A percentile compares a stretch with the other conserved stretches of the same genome.
Evolutionary conservation across 92 coral and sea anemone species (phyloP).

Genomic region (Isaurus tuberculatus): DNA sequence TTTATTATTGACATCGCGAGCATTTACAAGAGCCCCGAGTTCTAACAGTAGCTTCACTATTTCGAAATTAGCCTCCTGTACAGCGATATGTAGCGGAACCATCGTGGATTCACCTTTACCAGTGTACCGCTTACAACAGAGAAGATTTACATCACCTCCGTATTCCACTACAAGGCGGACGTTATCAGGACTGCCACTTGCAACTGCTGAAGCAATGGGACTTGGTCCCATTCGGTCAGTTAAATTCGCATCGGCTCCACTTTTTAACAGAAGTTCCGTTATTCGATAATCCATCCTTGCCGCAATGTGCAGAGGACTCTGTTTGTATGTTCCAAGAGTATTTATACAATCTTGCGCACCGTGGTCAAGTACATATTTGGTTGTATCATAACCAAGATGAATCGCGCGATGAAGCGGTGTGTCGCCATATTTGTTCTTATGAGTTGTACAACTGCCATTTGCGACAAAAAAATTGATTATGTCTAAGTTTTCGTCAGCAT

Average conservation of each 20-base stretch:
- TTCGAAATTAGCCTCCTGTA: conserved; percentile 1
- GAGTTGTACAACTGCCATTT: conserved; percentile 28
- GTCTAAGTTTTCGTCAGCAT: conserved; percentile 43
- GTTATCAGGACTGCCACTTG: neutral
- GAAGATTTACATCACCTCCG: conserved; percentile 41
- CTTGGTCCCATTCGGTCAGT: conserved; percentile 48
- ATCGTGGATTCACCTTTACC: conserved; percentile 38
- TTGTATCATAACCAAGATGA: conserved; percentile 27
- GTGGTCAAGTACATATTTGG: conserved; percentile 27
- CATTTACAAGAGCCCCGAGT: conserved; percentile 35
- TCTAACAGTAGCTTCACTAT: conserved; percentile 14
- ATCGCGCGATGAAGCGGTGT: conserved; percentile 40
- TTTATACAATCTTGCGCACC: conserved; percentile 21
- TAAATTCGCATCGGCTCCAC: conserved; percentile 43
- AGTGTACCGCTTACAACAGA: conserved; percentile 6
- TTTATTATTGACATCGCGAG: conserved; percentile 10
- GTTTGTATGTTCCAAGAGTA: conserved; percentile 30
- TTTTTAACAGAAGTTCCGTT: conserved; percentile 27
- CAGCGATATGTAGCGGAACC: conserved; percentile 41
- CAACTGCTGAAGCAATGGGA: conserved; percentile 32
- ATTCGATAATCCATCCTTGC: conserved; percentile 24
- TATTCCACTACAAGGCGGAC: conserved; percentile 19
- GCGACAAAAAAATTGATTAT: conserved; percentile 17
- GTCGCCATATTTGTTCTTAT: conserved; percentile 28
- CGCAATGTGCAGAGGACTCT: conserved; percentile 41